These are phyloP conservation scores for Amia ocellicauda DNA, from an alignment of 2,113 vertebrate species.

Conservation along the genomic window DNA sequence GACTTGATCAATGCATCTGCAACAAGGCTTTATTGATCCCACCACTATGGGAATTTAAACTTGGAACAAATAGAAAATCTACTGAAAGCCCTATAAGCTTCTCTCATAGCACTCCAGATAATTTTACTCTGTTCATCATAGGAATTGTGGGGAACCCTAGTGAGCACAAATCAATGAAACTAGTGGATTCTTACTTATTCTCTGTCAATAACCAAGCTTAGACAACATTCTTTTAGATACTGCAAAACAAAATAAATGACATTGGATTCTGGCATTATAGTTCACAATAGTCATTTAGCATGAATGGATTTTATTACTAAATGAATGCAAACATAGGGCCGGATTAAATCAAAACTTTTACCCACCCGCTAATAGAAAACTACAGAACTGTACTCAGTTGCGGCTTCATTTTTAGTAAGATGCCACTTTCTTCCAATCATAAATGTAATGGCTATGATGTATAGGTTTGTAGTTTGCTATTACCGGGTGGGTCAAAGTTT, in stretches of 20 bases:
- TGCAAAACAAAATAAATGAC: conserved; percentile 30
- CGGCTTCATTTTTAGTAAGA: too few relatives aligned
- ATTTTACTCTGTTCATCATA: conserved; percentile 54
- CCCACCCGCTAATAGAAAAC: too few relatives aligned
- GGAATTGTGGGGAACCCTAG: conserved; percentile 36
- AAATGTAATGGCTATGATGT: too few relatives aligned
- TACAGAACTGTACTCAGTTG: too few relatives aligned
- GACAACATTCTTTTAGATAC: conserved; percentile 34
- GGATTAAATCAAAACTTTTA: too few relatives aligned
- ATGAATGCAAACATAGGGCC: too few relatives aligned
- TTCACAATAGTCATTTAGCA: too few relatives aligned
- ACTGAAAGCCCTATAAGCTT: conserved; percentile 34
- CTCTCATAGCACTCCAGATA: conserved; percentile 42
- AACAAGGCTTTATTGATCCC: conserved; percentile 45
- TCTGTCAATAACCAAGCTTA: conserved; percentile 38
- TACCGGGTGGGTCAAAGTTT: too few relatives aligned
- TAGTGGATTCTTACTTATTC: conserved; percentile 45
- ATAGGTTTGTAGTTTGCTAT: too few relatives aligned
- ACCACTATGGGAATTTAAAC: conserved; percentile 35
- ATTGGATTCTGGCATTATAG: too few relatives aligned
- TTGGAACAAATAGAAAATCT: conserved; percentile 41
- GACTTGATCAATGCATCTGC: background rate
- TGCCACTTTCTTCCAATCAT: too few relatives aligned
- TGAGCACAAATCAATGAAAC: conserved; percentile 48
- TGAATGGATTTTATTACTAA: too few relatives aligned